Evolutionary conservation across 1,140 invertebrate species (phyloP).

Genomic region (Lethrus apterus): DNA sequence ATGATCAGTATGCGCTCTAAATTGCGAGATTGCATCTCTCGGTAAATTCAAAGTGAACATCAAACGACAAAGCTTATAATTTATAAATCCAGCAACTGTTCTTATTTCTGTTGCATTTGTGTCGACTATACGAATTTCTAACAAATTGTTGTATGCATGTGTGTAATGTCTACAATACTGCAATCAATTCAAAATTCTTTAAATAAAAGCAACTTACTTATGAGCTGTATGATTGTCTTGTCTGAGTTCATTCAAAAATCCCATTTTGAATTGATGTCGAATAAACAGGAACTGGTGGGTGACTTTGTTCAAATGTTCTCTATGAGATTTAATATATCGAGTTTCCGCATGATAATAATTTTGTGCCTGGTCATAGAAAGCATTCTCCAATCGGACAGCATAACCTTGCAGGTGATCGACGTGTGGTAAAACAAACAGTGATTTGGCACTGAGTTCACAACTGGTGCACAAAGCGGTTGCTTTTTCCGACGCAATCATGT

Average conservation of each 20-base stretch:
- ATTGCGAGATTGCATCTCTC: slow-evolving; percentile 89
- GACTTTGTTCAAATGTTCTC: slow-evolving; percentile 86
- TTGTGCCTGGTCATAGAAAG: slow-evolving; percentile 87
- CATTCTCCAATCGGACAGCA: slow-evolving; percentile 73
- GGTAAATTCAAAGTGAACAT: slow-evolving; percentile 83
- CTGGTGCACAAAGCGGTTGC: slow-evolving; percentile 80
- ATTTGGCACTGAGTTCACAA: slow-evolving; percentile 87
- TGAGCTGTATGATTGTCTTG: slow-evolving; percentile 83
- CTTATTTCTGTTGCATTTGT: slow-evolving; percentile 90
- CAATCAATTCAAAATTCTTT: slow-evolving; percentile 1
- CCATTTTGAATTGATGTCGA: slow-evolving; percentile 95
- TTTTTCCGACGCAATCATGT: slow-evolving; percentile 78
- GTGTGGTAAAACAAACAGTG: slow-evolving; percentile 81
- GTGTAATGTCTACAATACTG: slow-evolving; percentile 73
- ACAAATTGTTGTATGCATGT: slow-evolving; percentile 82
- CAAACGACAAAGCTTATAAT: slow-evolving; percentile 89
- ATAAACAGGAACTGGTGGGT: slow-evolving; percentile 89
- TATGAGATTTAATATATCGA: slow-evolving; percentile 78
- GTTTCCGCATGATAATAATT: slow-evolving; percentile 87
- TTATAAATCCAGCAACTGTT: slow-evolving; percentile 89
- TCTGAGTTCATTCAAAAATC: slow-evolving; percentile 90
- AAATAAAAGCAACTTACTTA: slow-evolving; percentile 56
- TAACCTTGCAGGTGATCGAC: slow-evolving; percentile 81
- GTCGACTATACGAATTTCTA: slow-evolving; percentile 81
- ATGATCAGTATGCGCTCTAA: slow-evolving; percentile 82